These are phyloP conservation scores for Drosophila nigrodunni DNA, from an alignment of 1,140 invertebrate genomes.

Conservation along the genomic window DNA sequence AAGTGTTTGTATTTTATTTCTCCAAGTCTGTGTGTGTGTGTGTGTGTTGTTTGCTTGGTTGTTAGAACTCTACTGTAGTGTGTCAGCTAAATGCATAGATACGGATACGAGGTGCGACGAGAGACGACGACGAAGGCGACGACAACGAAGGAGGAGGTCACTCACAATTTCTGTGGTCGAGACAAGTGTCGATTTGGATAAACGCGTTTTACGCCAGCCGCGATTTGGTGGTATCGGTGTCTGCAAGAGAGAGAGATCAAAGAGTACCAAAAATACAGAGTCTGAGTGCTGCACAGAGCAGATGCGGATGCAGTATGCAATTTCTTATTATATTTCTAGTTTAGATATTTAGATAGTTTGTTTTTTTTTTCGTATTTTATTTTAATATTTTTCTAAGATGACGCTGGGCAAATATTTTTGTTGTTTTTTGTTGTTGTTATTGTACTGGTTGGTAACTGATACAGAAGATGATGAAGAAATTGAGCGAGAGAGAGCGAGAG, in stretches of 20 bases:
- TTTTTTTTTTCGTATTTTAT: slow-evolving; percentile 20
- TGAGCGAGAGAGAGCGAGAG: slow-evolving; percentile 32
- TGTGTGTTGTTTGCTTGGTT: slow-evolving; percentile 11
- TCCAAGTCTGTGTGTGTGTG: slow-evolving; percentile 23
- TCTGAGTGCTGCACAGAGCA: slow-evolving; percentile 61
- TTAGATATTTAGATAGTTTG: neutral
- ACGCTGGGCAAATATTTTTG: slow-evolving; percentile 45
- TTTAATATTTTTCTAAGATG: slow-evolving; percentile 32
- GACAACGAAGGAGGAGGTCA: slow-evolving; percentile 50
- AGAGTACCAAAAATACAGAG: slow-evolving; percentile 76
- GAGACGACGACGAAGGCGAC: slow-evolving; percentile 13
- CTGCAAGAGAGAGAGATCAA: slow-evolving; percentile 82
- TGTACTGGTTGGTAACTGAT: slow-evolving; percentile 27
- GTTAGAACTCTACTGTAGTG: slow-evolving; percentile 36
- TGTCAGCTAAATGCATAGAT: slow-evolving; percentile 46
- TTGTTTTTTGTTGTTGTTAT: slow-evolving; percentile 28
- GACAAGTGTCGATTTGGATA: slow-evolving; percentile 84
- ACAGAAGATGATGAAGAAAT: slow-evolving; percentile 46
- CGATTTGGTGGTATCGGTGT: slow-evolving; percentile 83
- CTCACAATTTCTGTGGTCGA: slow-evolving; percentile 84
- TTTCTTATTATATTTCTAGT: slow-evolving; percentile 6
- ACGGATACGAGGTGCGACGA: slow-evolving; percentile 28
- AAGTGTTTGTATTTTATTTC: slow-evolving; percentile 18
- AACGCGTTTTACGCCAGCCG: slow-evolving; percentile 83
- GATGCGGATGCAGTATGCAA: slow-evolving; percentile 63